Conservation (phyloP, 1,140 invertebrate species). For the Drosophila bocki region DNA sequence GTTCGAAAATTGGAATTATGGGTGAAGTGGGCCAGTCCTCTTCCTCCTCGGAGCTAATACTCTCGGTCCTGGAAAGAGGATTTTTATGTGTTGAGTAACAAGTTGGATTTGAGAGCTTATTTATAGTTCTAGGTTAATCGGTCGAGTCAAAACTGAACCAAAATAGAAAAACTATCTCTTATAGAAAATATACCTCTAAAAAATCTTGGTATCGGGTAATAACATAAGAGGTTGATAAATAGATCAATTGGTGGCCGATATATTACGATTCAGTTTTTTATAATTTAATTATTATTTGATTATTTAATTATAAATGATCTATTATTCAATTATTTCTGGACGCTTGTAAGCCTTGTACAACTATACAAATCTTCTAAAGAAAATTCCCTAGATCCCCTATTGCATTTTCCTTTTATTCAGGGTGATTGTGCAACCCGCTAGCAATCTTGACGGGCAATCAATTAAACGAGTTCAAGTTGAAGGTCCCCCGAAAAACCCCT, state of each 20-base stretch:
- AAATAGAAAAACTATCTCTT: too few relatives aligned
- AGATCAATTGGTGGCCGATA: not conserved
- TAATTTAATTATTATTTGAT: not conserved
- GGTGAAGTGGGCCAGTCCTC: conserved; percentile 88
- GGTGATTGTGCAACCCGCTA: not conserved
- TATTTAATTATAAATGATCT: too few relatives aligned
- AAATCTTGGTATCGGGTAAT: too few relatives aligned
- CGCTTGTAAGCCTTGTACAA: not conserved
- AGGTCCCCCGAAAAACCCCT: conserved; percentile 28
- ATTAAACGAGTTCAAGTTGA: conserved; percentile 55
- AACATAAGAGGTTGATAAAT: too few relatives aligned
- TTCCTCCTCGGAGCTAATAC: conserved; percentile 86
- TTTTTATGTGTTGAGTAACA: not conserved
- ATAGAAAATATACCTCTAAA: too few relatives aligned
- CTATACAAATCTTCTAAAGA: not conserved
- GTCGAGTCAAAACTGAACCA: too few relatives aligned
- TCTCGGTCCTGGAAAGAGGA: conserved; percentile 86
- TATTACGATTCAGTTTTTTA: not conserved
- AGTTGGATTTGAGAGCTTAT: not conserved
- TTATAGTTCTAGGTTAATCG: too few relatives aligned
- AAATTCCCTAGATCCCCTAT: not conserved
- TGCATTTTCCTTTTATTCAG: not conserved
- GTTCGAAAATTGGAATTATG: conserved; percentile 86
- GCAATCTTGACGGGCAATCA: conserved; percentile 11
- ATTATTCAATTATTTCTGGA: too few relatives aligned